Base-by-base conservation (phyloP, 1,140 invertebrate genomes). In the Goniozus legneri region DNA sequence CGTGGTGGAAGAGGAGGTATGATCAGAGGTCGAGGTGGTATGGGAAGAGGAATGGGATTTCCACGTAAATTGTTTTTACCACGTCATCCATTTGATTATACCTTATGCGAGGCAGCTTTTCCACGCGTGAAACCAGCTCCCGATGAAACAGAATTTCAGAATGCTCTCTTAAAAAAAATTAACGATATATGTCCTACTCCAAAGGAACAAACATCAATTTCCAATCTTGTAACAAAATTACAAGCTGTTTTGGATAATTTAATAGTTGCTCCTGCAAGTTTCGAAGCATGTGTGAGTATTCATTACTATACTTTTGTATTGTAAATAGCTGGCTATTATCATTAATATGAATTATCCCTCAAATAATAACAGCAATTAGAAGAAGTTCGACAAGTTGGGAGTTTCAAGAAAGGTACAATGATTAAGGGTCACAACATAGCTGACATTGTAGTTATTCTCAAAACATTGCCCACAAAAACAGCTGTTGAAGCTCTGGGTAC, bases 401-500 rank as follows among this genome's bases (percentile, higher is more conserved):
- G 95, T 0, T 97, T 95, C 63, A 98, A 98, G 71, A 98, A 98
- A 73, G 95, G 95, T 0, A 98, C 95, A 8, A 97, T 98, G 88
- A 84, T 97, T 59, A 87, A 91, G 4, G 93, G 93, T 1, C 89
- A 95, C 63, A 96, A 95, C 69, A 84, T 95, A 0, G 96, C 95
- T 14, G 95, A 98, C 70, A 88, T 98, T 57, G 95, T 98, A 3
- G 92, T 98, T 8, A 96, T 98, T 58, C 79, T 99, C n/a, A 98
- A 98, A 80, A 97, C 95, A 1, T 71, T 98, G 32, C 97, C 97
- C 1, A 97, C 95, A 10, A 91, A 91, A 67, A 95, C 97, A 65
- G 91, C 94, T 3, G 91, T 97, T 0, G 89, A 94, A 66, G 90
- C 91, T 1, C 73, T 97, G 2, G 91, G 91, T 1, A 91, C 88